Evolutionary conservation across 2,797 vertebrate genomes (phyloP).

Genomic region (Myoxocephalus aenaeus): DNA sequence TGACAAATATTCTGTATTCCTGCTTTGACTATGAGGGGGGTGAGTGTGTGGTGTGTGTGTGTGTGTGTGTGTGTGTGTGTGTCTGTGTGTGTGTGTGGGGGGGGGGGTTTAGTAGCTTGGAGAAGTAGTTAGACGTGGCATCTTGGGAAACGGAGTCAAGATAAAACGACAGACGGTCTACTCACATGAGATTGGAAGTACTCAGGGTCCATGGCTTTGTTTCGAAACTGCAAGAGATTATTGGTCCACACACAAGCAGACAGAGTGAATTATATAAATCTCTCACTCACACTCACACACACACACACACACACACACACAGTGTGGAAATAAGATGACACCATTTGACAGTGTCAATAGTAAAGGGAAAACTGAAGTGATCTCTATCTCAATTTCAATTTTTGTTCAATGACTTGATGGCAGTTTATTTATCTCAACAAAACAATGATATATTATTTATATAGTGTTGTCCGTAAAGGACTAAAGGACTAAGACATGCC

Average conservation of each 20-base stretch:
- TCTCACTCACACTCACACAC: too few relatives aligned
- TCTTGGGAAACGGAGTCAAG: neutral
- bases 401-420: neutral
- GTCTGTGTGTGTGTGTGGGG: too few relatives aligned
- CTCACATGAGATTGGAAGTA: conserved; percentile 69
- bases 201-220: conserved; percentile 61
- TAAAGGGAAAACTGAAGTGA: neutral
- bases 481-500: neutral
- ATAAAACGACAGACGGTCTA: neutral
- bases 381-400: too few relatives aligned
- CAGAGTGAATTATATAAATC: neutral
- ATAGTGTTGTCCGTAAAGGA: neutral
- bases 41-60: too few relatives aligned
- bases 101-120: neutral
- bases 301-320: neutral
- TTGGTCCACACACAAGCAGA: neutral
- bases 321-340: neutral
- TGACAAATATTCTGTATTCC: conserved; percentile 17
- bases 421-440: neutral
- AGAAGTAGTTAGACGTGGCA: neutral
- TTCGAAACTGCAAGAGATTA: conserved; percentile 22
- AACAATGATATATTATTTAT: neutral
- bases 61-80: too few relatives aligned
- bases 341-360: neutral
- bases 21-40: neutral